Evolutionary conservation across 1,140 invertebrate species (phyloP).

Genomic region (Drosophila nannoptera): DNA sequence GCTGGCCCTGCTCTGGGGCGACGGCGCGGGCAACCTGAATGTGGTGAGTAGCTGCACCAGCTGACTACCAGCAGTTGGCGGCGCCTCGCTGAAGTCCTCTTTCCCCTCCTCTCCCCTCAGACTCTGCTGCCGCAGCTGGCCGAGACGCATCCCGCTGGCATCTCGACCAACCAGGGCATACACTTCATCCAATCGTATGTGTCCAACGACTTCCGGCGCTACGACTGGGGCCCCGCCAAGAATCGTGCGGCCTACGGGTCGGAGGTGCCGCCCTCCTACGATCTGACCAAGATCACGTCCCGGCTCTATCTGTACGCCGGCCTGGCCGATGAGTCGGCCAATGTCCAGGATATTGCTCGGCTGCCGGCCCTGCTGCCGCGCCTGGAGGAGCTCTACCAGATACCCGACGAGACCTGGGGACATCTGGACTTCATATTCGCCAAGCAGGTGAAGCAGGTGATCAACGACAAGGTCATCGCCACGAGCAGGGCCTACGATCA

Average conservation of each 20-base stretch:
- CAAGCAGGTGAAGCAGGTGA: constrained; percentile 78
- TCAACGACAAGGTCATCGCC: constrained; percentile 79
- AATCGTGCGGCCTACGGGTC: constrained; percentile 79
- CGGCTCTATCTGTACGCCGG: constrained; percentile 84
- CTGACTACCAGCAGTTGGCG: neutral
- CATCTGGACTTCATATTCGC: constrained; percentile 82
- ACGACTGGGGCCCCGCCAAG: constrained; percentile 78
- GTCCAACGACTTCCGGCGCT: constrained; percentile 73
- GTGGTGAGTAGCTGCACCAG: constrained; percentile 30
- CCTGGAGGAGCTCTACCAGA: constrained; percentile 71
- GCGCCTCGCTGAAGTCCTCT: neutral
- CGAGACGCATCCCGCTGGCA: constrained; percentile 79
- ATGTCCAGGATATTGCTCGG: constrained; percentile 79
- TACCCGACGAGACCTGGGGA: constrained; percentile 79
- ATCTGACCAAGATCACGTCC: constrained; percentile 81
- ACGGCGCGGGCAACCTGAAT: constrained; percentile 56
- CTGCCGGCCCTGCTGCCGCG: constrained; percentile 79
- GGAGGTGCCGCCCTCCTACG: constrained; percentile 80
- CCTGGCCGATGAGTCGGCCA: constrained; percentile 82
- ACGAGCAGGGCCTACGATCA: constrained; percentile 41
- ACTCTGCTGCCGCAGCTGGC: constrained; percentile 61
- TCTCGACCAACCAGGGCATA: constrained; percentile 80
- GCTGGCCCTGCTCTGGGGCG: constrained; percentile 62
- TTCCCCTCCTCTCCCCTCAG: constrained; percentile 5
- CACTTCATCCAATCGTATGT: constrained; percentile 80